Evolutionary conservation across 2,797 vertebrate genomes (phyloP).

Genomic region (Podarcis lilfordi): DNA sequence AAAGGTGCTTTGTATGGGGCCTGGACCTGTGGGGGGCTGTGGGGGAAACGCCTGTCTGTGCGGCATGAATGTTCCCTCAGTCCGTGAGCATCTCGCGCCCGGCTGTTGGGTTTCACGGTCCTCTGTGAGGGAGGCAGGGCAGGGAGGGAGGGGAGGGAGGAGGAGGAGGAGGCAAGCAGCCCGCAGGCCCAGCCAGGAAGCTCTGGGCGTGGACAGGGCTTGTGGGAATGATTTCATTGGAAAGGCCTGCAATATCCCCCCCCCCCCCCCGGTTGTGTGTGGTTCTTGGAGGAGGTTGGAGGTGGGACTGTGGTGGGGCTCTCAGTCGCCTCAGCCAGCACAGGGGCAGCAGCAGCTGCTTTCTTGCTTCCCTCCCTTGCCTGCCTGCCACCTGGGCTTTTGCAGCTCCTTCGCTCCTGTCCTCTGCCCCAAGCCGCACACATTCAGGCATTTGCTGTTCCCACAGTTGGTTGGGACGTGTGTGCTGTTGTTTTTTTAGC

Average conservation of each 20-base stretch:
- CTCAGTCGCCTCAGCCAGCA: conserved; percentile 65
- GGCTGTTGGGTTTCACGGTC: conserved; percentile 82
- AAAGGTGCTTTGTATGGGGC: conserved; percentile 94
- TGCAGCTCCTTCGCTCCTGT: neutral
- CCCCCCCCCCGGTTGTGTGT: conserved; percentile 83
- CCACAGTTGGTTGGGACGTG: neutral
- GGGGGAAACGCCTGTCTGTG: conserved; percentile 80
- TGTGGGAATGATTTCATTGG: conserved; percentile 98
- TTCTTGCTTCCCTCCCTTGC: neutral
- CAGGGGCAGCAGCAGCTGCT: conserved; percentile 56
- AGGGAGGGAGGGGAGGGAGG: conserved; percentile 51
- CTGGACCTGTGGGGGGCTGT: conserved; percentile 58
- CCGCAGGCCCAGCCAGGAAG: conserved; percentile 83
- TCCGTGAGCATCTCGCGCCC: conserved; percentile 83
- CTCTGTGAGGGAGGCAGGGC: conserved; percentile 68
- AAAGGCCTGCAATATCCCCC: conserved; percentile 87
- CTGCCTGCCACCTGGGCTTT: conserved; percentile 4
- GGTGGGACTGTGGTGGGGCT: conserved; percentile 74
- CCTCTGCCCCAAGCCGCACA: conserved; percentile 31
- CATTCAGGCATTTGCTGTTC: neutral
- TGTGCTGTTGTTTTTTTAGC: neutral
- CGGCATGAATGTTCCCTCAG: conserved; percentile 92
- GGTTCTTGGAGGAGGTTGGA: conserved; percentile 91
- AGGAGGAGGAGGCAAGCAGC: conserved; percentile 62
- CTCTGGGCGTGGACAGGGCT: conserved; percentile 87